These are phyloP conservation scores for Drosophila diplacantha DNA, from an alignment of 2,888 invertebrate species.

Conservation along the genomic window DNA sequence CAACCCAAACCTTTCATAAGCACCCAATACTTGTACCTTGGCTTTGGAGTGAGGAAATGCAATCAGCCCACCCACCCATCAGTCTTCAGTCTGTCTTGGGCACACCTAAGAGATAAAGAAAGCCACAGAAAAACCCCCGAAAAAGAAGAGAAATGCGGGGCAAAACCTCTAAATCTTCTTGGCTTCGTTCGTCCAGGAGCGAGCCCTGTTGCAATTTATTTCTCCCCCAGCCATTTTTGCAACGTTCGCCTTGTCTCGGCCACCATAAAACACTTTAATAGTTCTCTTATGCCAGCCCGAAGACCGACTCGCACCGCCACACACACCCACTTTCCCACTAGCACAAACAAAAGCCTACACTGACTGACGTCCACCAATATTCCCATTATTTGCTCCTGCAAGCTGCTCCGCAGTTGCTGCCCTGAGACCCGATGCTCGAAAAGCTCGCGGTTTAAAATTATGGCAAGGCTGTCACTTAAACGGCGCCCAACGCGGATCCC, in stretches of 20 bases:
- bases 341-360: constrained; percentile 18
- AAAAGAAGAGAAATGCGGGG: constrained; percentile 26
- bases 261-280: constrained; percentile 78
- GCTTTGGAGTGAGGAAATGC: constrained; percentile 19
- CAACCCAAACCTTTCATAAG: constrained; percentile 26
- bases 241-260: constrained; percentile 72
- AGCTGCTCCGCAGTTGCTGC: background rate
- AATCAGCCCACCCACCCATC: constrained; percentile 31
- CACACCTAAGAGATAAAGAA: constrained; percentile 37
- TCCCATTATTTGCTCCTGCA: constrained; percentile 34
- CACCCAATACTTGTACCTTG: constrained; percentile 12
- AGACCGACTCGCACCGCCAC: constrained; percentile 5
- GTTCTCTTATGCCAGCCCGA: constrained; percentile 64
- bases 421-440: constrained; percentile 13
- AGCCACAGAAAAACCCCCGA: constrained; percentile 29
- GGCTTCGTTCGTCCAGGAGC: constrained; percentile 23
- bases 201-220: constrained; percentile 74
- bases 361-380: constrained; percentile 53
- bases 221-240: constrained; percentile 51
- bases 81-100: constrained; percentile 31
- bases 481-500: constrained; percentile 30
- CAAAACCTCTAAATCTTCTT: constrained; percentile 59
- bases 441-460: constrained; percentile 64
- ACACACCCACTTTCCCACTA: background rate
- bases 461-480: constrained; percentile 64